Percentiles rank a stretch among this genome's conserved stretches.
phyloP scores from a whole-genome alignment of 2,113 vertebrate genomes.

The Strix uralensis region DNA sequence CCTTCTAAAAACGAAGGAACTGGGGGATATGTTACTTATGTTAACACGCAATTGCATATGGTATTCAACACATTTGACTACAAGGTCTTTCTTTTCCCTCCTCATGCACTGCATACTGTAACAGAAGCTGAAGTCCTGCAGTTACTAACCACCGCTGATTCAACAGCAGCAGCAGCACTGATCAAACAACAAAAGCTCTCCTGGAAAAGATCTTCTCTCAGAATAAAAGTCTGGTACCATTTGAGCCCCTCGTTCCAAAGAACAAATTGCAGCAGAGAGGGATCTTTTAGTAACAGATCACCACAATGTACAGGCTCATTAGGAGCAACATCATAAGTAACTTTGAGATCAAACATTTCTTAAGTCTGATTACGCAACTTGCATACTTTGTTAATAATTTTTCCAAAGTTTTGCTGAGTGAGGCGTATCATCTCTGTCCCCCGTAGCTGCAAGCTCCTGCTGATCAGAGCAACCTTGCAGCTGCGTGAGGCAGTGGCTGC shows the following conservation, averaged over 20 bases:
- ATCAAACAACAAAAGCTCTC: neutral
- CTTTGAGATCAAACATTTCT: neutral
- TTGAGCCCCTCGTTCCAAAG: neutral
- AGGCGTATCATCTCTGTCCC: neutral
- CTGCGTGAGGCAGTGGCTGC: neutral
- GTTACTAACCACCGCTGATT: neutral
- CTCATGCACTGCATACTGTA: rapidly evolving
- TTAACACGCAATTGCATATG: too few relatives aligned
- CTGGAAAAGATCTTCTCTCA: neutral
- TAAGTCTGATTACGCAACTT: neutral
- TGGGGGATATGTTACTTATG: rapidly evolving
- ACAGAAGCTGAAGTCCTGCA: neutral
- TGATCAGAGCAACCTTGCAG: neutral
- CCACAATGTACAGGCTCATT: neutral
- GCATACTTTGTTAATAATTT: neutral
- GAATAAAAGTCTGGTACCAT: neutral
- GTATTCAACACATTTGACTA: neutral
- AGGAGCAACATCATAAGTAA: neutral
- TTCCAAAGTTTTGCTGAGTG: neutral
- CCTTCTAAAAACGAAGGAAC: neutral
- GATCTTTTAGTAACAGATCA: neutral
- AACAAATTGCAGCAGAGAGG: rapidly evolving
- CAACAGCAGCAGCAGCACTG: neutral
- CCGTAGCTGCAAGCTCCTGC: neutral
- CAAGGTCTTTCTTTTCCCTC: neutral